Percentiles rank a stretch among this genome's conserved stretches.
Conservation (phyloP, 2,113 vertebrate species). For the Podarcis cretensis region DNA sequence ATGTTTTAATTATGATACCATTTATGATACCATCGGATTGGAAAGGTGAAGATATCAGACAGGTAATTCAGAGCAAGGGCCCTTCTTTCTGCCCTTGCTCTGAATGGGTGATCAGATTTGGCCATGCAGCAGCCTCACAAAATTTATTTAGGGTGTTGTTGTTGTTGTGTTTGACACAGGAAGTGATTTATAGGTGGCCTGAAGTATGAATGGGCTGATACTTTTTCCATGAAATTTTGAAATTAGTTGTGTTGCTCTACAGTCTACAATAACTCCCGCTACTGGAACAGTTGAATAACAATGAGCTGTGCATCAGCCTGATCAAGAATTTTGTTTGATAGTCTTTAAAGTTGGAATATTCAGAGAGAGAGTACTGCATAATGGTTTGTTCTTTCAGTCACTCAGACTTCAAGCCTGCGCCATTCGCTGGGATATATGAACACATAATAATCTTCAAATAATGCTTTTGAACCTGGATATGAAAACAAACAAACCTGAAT, state of each 20-base stretch:
- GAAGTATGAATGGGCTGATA: not conserved
- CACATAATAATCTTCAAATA: not conserved
- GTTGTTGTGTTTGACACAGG: not conserved
- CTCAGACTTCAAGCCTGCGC: not conserved
- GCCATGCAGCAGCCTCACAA: not conserved
- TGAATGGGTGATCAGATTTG: not conserved
- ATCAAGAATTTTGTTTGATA: not conserved
- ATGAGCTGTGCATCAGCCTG: not conserved
- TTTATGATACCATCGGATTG: not conserved
- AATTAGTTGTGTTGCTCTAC: too few species aligned
- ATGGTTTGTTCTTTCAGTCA: not conserved
- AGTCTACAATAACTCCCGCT: not conserved
- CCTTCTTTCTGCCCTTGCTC: too few species aligned
- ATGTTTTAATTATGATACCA: not conserved
- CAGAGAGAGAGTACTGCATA: not conserved
- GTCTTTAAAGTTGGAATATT: not conserved
- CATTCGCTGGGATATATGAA: not conserved
- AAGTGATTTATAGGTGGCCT: not conserved
- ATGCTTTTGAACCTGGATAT: not conserved
- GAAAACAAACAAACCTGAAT: not conserved
- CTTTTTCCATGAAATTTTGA: not conserved
- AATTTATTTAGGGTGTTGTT: not conserved
- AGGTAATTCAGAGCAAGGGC: not conserved
- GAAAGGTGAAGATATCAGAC: not conserved
- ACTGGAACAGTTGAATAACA: not conserved